Conservation (phyloP, 2,888 invertebrate species). For the Erynnis tages region DNA sequence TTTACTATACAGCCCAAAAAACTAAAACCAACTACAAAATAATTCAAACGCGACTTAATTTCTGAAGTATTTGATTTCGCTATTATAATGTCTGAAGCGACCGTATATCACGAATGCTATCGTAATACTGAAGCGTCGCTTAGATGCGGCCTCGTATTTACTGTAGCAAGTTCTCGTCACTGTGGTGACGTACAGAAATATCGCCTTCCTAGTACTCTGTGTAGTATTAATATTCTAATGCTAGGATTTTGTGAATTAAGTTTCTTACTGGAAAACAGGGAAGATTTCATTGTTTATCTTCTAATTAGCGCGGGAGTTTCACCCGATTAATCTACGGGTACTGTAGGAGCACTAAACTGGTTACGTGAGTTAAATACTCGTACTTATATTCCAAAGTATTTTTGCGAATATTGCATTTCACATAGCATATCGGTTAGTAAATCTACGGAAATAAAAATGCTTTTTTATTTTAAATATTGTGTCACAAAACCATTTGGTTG, state of each 20-base stretch:
- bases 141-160: conserved; percentile 38
- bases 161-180: conserved; percentile 42
- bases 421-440: too few species aligned
- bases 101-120: conserved; percentile 60
- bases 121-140: conserved; percentile 56
- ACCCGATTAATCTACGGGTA: too few species aligned
- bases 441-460: too few species aligned
- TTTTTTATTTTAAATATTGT: too few species aligned
- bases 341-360: too few species aligned
- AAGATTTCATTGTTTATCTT: not conserved
- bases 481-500: too few species aligned
- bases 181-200: conserved; percentile 49
- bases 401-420: too few species aligned
- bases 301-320: conserved; percentile 12
- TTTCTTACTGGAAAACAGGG: conserved; percentile 34
- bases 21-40: conserved; percentile 31
- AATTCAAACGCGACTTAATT: conserved; percentile 25
- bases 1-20: conserved; percentile 36
- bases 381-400: too few species aligned
- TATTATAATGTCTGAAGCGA: conserved; percentile 42
- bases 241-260: conserved; percentile 29
- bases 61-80: conserved; percentile 30
- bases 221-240: conserved; percentile 34
- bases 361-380: conserved; percentile 10
- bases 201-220: conserved; percentile 55